A percentile compares a stretch with the other conserved stretches of the same genome.
Evolutionary conservation across 2,113 vertebrate genomes (phyloP).

Genomic region (Pelobates fuscus): DNA sequence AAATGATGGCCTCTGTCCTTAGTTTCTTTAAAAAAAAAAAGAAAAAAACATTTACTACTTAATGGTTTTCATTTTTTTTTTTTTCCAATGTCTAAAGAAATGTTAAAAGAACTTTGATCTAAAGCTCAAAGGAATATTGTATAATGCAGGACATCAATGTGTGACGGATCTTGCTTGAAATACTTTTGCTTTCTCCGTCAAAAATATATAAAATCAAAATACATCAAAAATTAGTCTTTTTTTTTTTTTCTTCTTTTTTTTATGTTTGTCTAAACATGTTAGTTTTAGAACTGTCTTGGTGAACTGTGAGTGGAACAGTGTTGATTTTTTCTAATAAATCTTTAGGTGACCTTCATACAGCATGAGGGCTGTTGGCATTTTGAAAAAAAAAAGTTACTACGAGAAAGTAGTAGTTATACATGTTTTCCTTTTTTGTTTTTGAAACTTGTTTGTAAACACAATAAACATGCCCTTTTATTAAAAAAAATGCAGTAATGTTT

Average conservation of each 20-base stretch:
- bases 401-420: constrained; percentile 71
- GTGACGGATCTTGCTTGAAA: constrained; percentile 86
- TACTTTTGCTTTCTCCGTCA: constrained; percentile 89
- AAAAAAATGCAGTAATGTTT: constrained; percentile 80
- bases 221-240: constrained; percentile 84
- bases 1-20: constrained; percentile 83
- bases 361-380: constrained; percentile 82
- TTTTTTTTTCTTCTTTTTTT: constrained; percentile 66
- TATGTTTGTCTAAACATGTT: constrained; percentile 82
- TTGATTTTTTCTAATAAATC: constrained; percentile 71
- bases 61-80: constrained; percentile 86
- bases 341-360: constrained; percentile 72
- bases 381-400: constrained; percentile 69
- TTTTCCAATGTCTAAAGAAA: constrained; percentile 86
- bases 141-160: constrained; percentile 82
- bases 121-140: constrained; percentile 75
- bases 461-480: constrained; percentile 83
- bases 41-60: constrained; percentile 87
- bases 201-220: constrained; percentile 86
- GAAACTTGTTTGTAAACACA: constrained; percentile 81
- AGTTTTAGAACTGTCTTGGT: constrained; percentile 83
- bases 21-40: constrained; percentile 81
- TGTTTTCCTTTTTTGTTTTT: constrained; percentile 80
- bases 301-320: constrained; percentile 83
- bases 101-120: constrained; percentile 78